These are phyloP conservation scores for Fragum sueziense DNA, from an alignment of 2,888 invertebrate species.

Conservation along the genomic window DNA sequence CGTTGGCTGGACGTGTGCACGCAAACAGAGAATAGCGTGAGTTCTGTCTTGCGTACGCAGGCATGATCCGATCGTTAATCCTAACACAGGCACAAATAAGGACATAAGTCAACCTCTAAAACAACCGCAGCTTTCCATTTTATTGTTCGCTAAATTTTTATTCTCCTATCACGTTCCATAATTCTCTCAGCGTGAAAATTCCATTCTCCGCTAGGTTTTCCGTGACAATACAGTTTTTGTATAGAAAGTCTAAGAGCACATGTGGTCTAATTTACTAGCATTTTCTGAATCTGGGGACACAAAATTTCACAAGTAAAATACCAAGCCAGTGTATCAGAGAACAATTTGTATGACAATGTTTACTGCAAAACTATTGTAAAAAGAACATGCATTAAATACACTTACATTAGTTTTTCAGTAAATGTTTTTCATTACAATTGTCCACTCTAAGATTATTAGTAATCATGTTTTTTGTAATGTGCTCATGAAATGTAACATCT, in stretches of 20 bases:
- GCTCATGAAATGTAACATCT: too few species aligned
- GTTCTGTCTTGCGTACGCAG: constrained; percentile 62
- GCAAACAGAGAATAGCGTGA: constrained; percentile 74
- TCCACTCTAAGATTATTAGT: too few species aligned
- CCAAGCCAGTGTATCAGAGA: too few species aligned
- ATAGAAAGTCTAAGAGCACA: not conserved
- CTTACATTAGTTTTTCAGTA: too few species aligned
- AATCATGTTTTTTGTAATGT: too few species aligned
- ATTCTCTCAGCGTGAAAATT: not conserved
- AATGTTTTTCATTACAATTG: too few species aligned
- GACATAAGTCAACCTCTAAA: not conserved
- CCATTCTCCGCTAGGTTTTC: not conserved
- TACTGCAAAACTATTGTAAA: too few species aligned
- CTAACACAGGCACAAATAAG: not conserved
- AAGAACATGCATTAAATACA: too few species aligned
- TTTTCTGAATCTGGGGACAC: not conserved
- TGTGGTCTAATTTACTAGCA: not conserved
- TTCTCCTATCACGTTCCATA: too few species aligned
- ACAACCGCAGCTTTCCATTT: not conserved
- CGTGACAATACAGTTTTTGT: not conserved
- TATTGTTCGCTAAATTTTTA: not conserved
- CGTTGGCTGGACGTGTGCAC: constrained; percentile 73
- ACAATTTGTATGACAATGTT: too few species aligned
- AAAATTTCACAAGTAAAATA: not conserved
- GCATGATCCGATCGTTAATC: constrained; percentile 35